Evolutionary conservation across 1,140 invertebrate genomes (phyloP), one percentile per base, ranked within the genome.

Genomic region (Atopsyche davidsoni): DNA sequence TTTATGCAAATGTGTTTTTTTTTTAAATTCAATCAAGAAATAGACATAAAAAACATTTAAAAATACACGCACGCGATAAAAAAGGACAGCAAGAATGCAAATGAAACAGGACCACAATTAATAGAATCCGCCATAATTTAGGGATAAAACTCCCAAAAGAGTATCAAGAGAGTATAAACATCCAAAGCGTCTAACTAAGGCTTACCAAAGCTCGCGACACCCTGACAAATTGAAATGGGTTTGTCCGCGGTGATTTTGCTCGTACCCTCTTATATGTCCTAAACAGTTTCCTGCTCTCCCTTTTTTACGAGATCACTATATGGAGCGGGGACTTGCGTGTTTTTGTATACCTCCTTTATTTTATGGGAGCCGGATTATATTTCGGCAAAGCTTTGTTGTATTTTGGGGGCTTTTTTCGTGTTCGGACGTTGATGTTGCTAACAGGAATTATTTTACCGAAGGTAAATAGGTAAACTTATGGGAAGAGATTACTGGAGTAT

Each of bases 141-240:
- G 13, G n/a, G 3, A 3, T n/a, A 11, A 35, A 35, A 35, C 25
- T 28, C 25, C 13, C 25, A 13, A 4, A 38, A 38, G 14, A 38
- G 35, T 38, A 13, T n/a, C n/a, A 38, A 14, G 16, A 14, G 35
- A 13, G 7, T 38, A 38, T 4, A 6, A 13, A 14, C 13, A 36
- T 6, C 11, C 41, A 16, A 24, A 25, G 17, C 14, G 22, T 44
- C 23, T 28, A 44, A 1, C 2, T 9, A 11, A 24, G 21, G 14
- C 44, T n/a, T 28, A 48, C 35, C 46, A 34, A 25, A 10, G 19
- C 39, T 7, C 41, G 14, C 45, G 53, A 55, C 46, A 41, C 43
- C 43, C 34, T 55, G 47, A 55, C 47, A 55, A 55, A 55, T 55
- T 55, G 53, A 55, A 55, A 55, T 55, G 47, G 53, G 47, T 55